phyloP scores from a whole-genome alignment of 1,140 invertebrate genomes.

The Coelopa frigida region DNA sequence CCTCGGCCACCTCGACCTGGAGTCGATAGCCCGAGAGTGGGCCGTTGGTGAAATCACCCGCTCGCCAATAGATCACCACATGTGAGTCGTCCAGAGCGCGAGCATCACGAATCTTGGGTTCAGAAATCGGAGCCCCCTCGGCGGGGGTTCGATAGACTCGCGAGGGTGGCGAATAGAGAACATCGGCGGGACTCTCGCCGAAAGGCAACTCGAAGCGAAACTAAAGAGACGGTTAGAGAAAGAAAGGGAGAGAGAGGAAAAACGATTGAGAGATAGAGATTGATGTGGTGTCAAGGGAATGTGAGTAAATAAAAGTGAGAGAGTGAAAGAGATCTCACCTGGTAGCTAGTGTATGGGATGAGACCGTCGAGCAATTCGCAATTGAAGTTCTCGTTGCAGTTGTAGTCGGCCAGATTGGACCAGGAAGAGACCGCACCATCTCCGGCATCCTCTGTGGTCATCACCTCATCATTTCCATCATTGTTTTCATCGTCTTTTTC shows the following conservation, averaged over 20 bases:
- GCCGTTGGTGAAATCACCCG: constrained; percentile 78
- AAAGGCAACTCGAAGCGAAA: constrained; percentile 76
- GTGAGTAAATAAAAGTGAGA: too few species aligned
- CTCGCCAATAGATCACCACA: constrained; percentile 79
- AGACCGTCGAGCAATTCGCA: constrained; percentile 57
- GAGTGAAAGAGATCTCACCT: too few species aligned
- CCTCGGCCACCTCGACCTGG: constrained; percentile 54
- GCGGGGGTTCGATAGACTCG: constrained; percentile 72
- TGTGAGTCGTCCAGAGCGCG: constrained; percentile 73
- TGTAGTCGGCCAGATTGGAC: constrained; percentile 53
- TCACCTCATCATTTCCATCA: neutral
- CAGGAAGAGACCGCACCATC: constrained; percentile 21
- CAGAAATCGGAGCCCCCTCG: constrained; percentile 62
- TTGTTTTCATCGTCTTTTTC: neutral
- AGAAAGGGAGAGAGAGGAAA: constrained; percentile 4
- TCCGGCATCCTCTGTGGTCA: neutral
- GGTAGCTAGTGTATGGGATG: constrained; percentile 81
- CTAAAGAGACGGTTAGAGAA: too few species aligned
- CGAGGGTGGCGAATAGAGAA: constrained; percentile 71
- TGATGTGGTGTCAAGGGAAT: too few species aligned
- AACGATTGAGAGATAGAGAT: too few species aligned
- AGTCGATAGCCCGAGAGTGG: constrained; percentile 61
- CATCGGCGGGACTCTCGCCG: constrained; percentile 59
- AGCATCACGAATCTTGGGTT: constrained; percentile 65
- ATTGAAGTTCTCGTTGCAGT: constrained; percentile 46